phyloP scores from a whole-genome alignment of 2,888 invertebrate species.

The Andrena hattorfiana region DNA sequence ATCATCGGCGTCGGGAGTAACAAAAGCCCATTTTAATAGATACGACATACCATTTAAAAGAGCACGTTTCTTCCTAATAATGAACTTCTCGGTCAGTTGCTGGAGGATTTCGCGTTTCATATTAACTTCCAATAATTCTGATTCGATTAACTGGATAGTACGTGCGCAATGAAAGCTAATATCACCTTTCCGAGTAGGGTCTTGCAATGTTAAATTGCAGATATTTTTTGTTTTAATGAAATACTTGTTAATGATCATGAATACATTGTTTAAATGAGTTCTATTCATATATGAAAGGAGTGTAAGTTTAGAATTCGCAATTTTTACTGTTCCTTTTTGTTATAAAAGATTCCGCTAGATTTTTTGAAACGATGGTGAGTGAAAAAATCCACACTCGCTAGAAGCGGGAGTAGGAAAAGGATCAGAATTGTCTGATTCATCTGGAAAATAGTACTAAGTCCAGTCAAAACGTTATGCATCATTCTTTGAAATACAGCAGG shows the following conservation, averaged over 20 bases:
- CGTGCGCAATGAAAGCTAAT: conserved; percentile 32
- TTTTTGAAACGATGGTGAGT: background rate
- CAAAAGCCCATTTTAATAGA: conserved; percentile 22
- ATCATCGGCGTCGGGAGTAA: conserved; percentile 19
- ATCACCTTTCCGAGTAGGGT: background rate
- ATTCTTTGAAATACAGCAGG: too few relatives aligned
- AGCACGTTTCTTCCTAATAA: conserved; percentile 18
- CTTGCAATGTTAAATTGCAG: conserved; percentile 3
- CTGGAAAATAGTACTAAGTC: conserved; percentile 13
- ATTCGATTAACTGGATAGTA: conserved; percentile 17
- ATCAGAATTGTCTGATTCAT: conserved; percentile 1
- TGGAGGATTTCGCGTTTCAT: conserved; percentile 14
- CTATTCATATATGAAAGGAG: conserved; percentile 23
- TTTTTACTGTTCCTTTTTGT: conserved; percentile 4
- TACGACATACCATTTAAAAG: conserved; percentile 26
- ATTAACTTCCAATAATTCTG: conserved; percentile 10
- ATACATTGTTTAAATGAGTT: conserved; percentile 4
- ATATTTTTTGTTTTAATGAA: conserved; percentile 12
- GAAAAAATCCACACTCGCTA: background rate
- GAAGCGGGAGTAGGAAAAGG: background rate
- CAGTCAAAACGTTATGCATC: too few relatives aligned
- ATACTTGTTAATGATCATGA: background rate
- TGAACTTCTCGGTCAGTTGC: background rate
- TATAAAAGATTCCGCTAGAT: conserved; percentile 30
- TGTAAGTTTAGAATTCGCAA: conserved; percentile 13